These are phyloP conservation scores for Dioctria rufipes DNA, from an alignment of 2,888 invertebrate genomes.

Conservation along the genomic window DNA sequence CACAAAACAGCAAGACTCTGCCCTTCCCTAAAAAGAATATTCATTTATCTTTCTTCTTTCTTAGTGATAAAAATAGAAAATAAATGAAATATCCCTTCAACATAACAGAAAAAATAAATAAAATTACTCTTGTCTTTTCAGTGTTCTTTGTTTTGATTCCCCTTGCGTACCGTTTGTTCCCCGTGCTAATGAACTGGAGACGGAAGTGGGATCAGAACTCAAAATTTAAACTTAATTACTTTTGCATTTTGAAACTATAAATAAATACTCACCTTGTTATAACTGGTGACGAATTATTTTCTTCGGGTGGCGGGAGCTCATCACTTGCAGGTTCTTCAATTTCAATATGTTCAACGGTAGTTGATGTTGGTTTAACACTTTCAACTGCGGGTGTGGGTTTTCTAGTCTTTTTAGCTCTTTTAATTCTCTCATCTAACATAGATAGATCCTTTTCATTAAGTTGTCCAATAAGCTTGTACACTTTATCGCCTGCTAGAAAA, in stretches of 20 bases:
- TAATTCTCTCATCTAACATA: slow-evolving; percentile 95
- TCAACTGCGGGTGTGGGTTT: slow-evolving; percentile 69
- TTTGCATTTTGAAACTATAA: slow-evolving; percentile 6
- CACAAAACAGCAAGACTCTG: neutral
- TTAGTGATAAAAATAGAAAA: slow-evolving; percentile 45
- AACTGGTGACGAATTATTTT: slow-evolving; percentile 64
- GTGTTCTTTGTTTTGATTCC: slow-evolving; percentile 58
- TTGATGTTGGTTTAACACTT: slow-evolving; percentile 69
- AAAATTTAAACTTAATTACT: slow-evolving; percentile 21
- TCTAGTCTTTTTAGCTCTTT: slow-evolving; percentile 84
- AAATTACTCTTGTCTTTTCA: slow-evolving; percentile 66
- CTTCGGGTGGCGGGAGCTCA: slow-evolving; percentile 67
- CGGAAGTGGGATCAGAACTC: slow-evolving; percentile 9
- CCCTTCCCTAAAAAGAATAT: neutral
- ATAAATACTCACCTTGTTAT: slow-evolving; percentile 58
- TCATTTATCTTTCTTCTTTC: neutral
- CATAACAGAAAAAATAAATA: slow-evolving; percentile 56
- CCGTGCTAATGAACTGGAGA: slow-evolving; percentile 15
- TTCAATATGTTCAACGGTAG: slow-evolving; percentile 68
- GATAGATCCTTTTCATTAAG: slow-evolving; percentile 96
- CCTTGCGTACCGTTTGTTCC: neutral
- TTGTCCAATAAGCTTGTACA: slow-evolving; percentile 93
- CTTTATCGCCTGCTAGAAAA: slow-evolving; percentile 88
- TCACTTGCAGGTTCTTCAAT: slow-evolving; percentile 70
- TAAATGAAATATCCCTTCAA: slow-evolving; percentile 21